Conservation (phyloP, 2,888 invertebrate genomes). For the Trissonchulus sp. region DNA sequence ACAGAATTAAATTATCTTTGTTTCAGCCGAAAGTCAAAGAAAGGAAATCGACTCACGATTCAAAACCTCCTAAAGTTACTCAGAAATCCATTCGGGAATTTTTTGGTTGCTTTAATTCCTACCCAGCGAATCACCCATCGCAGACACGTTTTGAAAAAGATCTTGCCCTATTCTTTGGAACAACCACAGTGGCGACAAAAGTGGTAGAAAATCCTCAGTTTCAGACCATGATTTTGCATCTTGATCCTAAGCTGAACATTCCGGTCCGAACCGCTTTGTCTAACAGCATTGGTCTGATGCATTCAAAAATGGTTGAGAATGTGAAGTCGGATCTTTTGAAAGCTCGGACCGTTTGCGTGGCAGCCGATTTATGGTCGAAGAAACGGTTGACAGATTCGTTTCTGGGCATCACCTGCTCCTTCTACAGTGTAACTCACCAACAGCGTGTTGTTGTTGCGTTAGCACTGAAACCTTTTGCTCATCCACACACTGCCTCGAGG, state of each 20-base stretch:
- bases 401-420: not conserved
- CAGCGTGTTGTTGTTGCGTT: not conserved
- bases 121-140: not conserved
- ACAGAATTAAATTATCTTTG: too few relatives aligned
- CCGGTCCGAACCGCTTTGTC: not conserved
- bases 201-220: not conserved
- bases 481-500: not conserved
- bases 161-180: not conserved
- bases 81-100: too few relatives aligned
- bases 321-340: not conserved
- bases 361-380: not conserved
- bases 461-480: not conserved
- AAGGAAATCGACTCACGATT: too few relatives aligned
- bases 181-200: not conserved
- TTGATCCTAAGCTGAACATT: not conserved
- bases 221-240: not conserved
- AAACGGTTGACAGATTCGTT: not conserved
- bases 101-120: too few relatives aligned
- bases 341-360: not conserved
- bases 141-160: not conserved
- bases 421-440: not conserved
- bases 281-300: not conserved
- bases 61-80: too few relatives aligned
- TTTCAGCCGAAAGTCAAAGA: too few relatives aligned
- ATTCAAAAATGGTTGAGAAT: not conserved